Evolutionary conservation across 2,113 vertebrate species (phyloP).

Genomic region (Rostratula benghalensis): DNA sequence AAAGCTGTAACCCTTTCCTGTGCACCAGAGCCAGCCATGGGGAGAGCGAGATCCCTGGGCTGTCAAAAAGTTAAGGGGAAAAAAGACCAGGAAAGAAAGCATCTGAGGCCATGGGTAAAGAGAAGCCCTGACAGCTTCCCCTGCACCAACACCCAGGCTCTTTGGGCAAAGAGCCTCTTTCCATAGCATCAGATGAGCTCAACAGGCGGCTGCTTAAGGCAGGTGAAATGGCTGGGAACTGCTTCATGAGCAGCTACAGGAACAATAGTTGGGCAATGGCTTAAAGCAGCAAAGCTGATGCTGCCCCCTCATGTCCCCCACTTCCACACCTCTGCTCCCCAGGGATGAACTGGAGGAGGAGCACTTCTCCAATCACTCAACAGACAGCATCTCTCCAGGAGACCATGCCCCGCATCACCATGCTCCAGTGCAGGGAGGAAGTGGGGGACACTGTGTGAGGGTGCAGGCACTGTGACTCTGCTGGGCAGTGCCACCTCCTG

Average conservation of each 20-base stretch:
- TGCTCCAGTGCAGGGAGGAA: not conserved
- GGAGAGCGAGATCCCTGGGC: not conserved
- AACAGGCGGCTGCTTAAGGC: not conserved
- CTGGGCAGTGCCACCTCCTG: not conserved
- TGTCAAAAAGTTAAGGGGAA: not conserved
- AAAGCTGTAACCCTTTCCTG: constrained; percentile 54
- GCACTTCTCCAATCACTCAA: not conserved
- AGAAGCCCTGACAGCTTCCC: not conserved
- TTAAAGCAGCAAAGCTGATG: not conserved
- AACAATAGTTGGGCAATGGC: not conserved
- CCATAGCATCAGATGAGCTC: not conserved
- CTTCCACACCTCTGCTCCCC: not conserved
- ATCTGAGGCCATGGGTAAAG: not conserved
- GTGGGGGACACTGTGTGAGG: not conserved
- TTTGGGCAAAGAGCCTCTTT: too few species aligned
- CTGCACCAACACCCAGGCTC: not conserved
- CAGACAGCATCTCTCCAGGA: not conserved
- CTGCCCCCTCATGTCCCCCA: not conserved
- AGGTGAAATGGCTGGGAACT: not conserved
- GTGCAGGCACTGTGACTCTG: not conserved
- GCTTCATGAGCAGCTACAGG: fast-evolving
- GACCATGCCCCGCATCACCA: fast-evolving
- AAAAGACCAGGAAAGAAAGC: not conserved
- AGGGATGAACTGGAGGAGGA: fast-evolving
- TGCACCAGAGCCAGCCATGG: fast-evolving